Evolutionary conservation across 1,140 invertebrate species (phyloP).

Genomic region (Tetramorium alpestre): DNA sequence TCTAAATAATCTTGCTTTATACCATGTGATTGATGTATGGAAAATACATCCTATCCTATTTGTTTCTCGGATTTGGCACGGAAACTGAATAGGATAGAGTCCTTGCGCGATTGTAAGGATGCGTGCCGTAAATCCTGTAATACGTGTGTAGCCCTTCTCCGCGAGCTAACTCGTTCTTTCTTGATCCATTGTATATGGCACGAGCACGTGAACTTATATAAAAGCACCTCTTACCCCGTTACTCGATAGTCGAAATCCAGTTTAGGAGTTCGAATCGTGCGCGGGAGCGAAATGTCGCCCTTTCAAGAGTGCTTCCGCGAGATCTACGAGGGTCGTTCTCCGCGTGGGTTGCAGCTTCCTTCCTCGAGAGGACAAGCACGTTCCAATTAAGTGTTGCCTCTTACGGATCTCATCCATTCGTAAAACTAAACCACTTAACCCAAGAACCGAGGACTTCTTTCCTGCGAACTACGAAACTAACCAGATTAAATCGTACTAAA

Average conservation of each 20-base stretch:
- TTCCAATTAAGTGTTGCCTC: slow-evolving; percentile 73
- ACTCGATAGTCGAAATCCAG: slow-evolving; percentile 58
- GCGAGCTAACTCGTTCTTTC: slow-evolving; percentile 18
- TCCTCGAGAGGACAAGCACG: slow-evolving; percentile 64
- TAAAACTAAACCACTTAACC: slow-evolving; percentile 74
- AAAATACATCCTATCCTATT: neutral
- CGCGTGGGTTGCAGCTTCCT: slow-evolving; percentile 46
- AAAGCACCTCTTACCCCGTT: slow-evolving; percentile 61
- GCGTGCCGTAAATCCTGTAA: slow-evolving; percentile 11
- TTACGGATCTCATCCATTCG: slow-evolving; percentile 70
- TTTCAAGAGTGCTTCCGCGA: slow-evolving; percentile 43
- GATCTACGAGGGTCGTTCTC: slow-evolving; percentile 53
- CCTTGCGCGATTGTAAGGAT: slow-evolving; percentile 16
- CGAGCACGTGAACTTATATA: slow-evolving; percentile 47
- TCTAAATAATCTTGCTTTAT: slow-evolving; percentile 2
- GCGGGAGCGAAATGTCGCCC: slow-evolving; percentile 54
- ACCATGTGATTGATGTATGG: neutral
- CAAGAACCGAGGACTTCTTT: slow-evolving; percentile 24
- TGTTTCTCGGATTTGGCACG: slow-evolving; percentile 8
- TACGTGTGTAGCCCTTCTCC: neutral
- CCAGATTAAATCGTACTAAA: slow-evolving; percentile 68
- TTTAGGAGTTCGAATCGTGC: slow-evolving; percentile 57
- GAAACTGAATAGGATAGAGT: slow-evolving; percentile 1
- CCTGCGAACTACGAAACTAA: slow-evolving; percentile 63
- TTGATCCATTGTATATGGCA: neutral